phyloP scores from a whole-genome alignment of 2,888 invertebrate species.

The Diloba caeruleocephala region DNA sequence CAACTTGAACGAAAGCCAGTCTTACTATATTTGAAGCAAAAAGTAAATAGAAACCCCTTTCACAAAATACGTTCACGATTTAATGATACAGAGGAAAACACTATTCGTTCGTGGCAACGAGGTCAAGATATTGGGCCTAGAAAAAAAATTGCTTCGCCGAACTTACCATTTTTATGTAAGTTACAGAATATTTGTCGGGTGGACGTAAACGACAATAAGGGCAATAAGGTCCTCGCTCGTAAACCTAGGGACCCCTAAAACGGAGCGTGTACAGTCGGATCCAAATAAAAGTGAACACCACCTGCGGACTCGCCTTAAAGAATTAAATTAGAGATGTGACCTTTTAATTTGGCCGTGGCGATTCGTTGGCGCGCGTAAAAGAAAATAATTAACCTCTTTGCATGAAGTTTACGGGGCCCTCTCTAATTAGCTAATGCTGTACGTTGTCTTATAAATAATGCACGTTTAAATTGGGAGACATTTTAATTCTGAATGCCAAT shows the following conservation, averaged over 20 bases:
- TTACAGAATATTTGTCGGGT: conserved; percentile 38
- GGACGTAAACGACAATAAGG: conserved; percentile 15
- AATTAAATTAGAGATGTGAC: conserved; percentile 60
- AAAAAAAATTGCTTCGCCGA: conserved; percentile 15
- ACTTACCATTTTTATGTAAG: conserved; percentile 27
- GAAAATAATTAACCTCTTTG: conserved; percentile 65
- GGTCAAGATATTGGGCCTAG: conserved; percentile 31
- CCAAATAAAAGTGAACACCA: conserved; percentile 32
- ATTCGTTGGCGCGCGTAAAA: conserved; percentile 50
- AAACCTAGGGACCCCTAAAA: conserved; percentile 30
- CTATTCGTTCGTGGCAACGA: conserved; percentile 36
- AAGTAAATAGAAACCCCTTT: conserved; percentile 41
- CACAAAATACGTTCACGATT: conserved; percentile 29
- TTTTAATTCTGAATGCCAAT: conserved; percentile 48
- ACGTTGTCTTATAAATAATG: conserved; percentile 52
- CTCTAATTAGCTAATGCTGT: conserved; percentile 62
- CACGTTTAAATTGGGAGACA: conserved; percentile 48
- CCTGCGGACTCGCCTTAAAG: conserved; percentile 46
- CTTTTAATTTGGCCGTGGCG: conserved; percentile 56
- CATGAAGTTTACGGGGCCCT: conserved; percentile 49
- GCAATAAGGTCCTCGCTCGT: conserved; percentile 34
- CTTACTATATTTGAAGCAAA: conserved; percentile 27
- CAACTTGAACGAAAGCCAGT: conserved; percentile 9
- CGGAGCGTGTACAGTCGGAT: conserved; percentile 23
- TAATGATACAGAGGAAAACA: conserved; percentile 40